Base-by-base conservation (phyloP, 2,113 vertebrate species). In the Benitochromis conjunctus region DNA sequence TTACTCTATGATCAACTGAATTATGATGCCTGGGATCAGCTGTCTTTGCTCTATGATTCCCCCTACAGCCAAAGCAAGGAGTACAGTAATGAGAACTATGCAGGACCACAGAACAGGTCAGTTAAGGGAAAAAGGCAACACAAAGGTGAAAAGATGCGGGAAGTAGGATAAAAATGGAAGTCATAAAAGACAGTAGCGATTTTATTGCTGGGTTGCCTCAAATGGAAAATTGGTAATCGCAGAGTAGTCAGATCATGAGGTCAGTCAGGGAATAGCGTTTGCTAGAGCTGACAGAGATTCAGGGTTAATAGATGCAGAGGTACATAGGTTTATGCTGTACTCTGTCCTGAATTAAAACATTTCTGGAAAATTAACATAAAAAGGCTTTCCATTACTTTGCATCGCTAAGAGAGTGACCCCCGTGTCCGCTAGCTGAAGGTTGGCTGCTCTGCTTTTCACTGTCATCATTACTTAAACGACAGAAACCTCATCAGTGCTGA, bases 41-140 rank as follows among this genome's bases (percentile, higher is more conserved):
- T 90, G 53, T 85, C 77, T 69, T 48, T 93, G 93, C 58, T 92
- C 88, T 85, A 84, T 92, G 81, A 89, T 88, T 88, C 90, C 77
- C 92, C 81, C 92, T 69, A 55, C 92, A 94, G 94, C 93, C 89
- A 96, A 94, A 90, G 58, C 91, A 94, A 94, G 92, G 86, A 95
- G 90, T 26, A n/a, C 55, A 81, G 29, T 13, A 82, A 7, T 56
- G 76, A 56, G 14, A 60, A 69, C 16, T 29, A 10, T 18, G 18
- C 29, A 54, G n/a, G 9, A 62, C 46, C 24, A 57, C 51, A 36
- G 38, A 76, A 29, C 38, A 83, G 71, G 64, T 60, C 83, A 78
- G 77, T 55, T 38, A 29, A 69, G 74, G 74, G 26, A 31, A 92
- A 74, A 38, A 56, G n/a, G 9, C 6, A 89, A 94, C 29, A 46